Conservation (phyloP, 2,113 vertebrate species). For the Irena cyanogastra region DNA sequence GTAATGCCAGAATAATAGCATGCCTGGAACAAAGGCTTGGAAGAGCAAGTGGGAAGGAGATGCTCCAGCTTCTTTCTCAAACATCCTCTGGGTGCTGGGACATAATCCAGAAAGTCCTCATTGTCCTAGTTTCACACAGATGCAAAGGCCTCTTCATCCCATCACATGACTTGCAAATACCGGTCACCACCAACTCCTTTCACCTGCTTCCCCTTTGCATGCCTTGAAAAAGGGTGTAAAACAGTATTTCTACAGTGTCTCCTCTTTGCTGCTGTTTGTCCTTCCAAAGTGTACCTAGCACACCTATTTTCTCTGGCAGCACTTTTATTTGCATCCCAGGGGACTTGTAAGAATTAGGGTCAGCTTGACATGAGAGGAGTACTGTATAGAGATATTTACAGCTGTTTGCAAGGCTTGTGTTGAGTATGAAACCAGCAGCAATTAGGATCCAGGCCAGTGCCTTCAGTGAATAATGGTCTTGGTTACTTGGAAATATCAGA, state of each 20-base stretch:
- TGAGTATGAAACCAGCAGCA: conserved; percentile 30
- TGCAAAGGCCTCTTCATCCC: neutral
- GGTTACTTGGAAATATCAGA: conserved; percentile 61
- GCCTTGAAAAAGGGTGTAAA: neutral
- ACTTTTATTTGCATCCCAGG: neutral
- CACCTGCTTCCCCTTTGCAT: neutral
- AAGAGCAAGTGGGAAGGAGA: neutral
- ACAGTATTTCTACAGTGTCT: neutral
- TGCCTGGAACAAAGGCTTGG: neutral
- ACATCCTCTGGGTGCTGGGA: neutral
- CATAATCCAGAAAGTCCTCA: neutral
- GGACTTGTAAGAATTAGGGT: conserved; percentile 6
- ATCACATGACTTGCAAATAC: neutral
- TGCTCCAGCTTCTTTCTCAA: neutral
- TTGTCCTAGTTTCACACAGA: neutral
- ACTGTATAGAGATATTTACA: conserved; percentile 44
- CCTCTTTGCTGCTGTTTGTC: neutral
- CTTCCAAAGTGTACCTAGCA: neutral
- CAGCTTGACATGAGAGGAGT: conserved; percentile 23
- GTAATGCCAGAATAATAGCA: neutral
- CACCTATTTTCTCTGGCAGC: conserved; percentile 24
- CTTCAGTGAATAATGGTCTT: conserved; percentile 55
- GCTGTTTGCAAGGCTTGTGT: conserved; percentile 1
- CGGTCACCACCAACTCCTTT: neutral
- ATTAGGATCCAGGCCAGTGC: conserved; percentile 59